Conservation (phyloP, 2,797 vertebrate species). For the Alcedo atthis region DNA sequence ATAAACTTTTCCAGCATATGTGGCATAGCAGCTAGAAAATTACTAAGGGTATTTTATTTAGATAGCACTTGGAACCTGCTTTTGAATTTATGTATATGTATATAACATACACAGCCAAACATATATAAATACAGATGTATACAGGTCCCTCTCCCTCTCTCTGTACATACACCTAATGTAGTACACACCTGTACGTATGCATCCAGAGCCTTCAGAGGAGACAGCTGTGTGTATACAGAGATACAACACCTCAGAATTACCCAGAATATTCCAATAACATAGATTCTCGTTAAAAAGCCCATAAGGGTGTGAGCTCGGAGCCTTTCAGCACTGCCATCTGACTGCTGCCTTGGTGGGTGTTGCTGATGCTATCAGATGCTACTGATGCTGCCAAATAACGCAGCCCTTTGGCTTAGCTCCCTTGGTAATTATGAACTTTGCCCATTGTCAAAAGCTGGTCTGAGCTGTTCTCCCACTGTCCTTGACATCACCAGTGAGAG, state of each 20-base stretch:
- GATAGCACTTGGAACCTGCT: neutral
- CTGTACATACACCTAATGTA: neutral
- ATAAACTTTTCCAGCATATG: neutral
- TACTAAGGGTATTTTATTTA: neutral
- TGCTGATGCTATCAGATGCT: neutral
- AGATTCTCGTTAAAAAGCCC: neutral
- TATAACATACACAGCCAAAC: neutral
- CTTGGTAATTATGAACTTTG: neutral
- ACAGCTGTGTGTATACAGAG: neutral
- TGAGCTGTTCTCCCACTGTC: neutral
- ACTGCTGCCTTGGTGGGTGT: accelerated
- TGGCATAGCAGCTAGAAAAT: neutral
- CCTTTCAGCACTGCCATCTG: neutral
- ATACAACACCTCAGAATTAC: neutral
- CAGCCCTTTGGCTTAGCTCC: neutral
- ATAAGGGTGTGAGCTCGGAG: accelerated
- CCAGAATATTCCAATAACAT: neutral
- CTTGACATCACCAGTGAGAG: neutral
- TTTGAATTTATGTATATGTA: neutral
- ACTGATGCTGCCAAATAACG: neutral
- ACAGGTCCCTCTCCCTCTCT: neutral
- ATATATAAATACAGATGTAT: neutral
- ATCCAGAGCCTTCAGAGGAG: neutral
- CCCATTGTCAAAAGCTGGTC: slow-evolving; percentile 11
- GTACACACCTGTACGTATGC: accelerated